Percentiles rank a stretch among this genome's conserved stretches.
phyloP scores from a whole-genome alignment of 2,113 vertebrate genomes.

The Willisornis vidua region DNA sequence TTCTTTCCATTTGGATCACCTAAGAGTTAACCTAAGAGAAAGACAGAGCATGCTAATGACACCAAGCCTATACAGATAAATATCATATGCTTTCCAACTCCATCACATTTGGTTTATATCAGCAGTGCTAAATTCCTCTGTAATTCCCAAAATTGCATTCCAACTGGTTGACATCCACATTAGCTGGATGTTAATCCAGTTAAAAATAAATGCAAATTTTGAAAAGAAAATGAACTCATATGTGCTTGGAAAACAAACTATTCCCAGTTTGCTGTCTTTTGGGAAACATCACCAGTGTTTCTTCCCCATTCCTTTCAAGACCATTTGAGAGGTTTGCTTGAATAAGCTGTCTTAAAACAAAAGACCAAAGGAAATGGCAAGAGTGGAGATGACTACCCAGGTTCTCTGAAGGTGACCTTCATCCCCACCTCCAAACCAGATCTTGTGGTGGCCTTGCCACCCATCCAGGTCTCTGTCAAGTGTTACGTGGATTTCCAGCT shows the following conservation, averaged over 20 bases:
- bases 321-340: not conserved
- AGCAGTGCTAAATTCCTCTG: constrained; percentile 60
- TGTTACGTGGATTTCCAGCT: rapidly evolving
- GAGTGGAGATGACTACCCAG: not conserved
- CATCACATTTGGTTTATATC: constrained; percentile 78
- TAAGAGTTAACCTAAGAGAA: constrained; percentile 57
- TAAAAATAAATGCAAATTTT: constrained; percentile 72
- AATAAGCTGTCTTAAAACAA: not conserved
- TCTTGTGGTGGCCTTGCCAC: not conserved
- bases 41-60: constrained; percentile 9
- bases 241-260: constrained; percentile 50
- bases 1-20: not conserved
- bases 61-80: constrained; percentile 46
- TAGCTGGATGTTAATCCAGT: constrained; percentile 72
- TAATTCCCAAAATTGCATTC: constrained; percentile 72
- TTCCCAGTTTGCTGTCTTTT: not conserved
- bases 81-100: constrained; percentile 26
- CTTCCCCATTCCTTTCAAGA: not conserved
- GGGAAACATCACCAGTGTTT: not conserved
- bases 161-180: constrained; percentile 71
- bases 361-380: not conserved
- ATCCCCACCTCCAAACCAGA: not conserved
- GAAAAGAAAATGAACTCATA: constrained; percentile 49
- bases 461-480: not conserved
- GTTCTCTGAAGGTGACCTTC: not conserved